Conservation (phyloP, 2,888 invertebrate species). For the Sminthurinus aureus region DNA sequence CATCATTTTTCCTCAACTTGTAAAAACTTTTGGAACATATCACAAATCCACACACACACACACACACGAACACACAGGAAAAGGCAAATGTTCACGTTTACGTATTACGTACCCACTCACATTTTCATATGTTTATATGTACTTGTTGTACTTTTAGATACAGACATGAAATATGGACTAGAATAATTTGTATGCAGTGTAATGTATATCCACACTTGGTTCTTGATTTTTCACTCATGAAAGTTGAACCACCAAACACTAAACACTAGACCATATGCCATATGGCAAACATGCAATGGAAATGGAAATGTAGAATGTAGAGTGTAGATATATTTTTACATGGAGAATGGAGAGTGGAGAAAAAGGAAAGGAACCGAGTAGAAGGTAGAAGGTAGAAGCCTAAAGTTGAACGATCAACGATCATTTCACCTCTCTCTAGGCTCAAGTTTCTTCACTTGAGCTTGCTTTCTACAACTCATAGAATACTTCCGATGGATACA, state of each 20-base stretch:
- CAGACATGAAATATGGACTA: neutral
- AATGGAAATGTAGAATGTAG: neutral
- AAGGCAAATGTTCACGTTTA: neutral
- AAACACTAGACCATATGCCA: too few relatives aligned
- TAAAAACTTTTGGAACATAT: neutral
- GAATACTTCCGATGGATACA: constrained; percentile 36
- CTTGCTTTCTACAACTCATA: constrained; percentile 2
- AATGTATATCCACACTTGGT: neutral
- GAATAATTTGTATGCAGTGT: neutral
- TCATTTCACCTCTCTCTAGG: constrained; percentile 3
- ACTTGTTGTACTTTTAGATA: neutral
- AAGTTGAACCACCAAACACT: neutral
- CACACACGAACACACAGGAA: neutral
- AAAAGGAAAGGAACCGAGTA: too few relatives aligned
- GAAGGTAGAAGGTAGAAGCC: constrained; percentile 6
- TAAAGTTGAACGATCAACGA: constrained; percentile 17
- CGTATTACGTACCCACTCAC: too few relatives aligned
- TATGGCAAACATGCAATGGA: constrained; percentile 36
- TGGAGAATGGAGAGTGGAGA: too few relatives aligned
- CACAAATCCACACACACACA: neutral
- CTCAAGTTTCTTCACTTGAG: constrained; percentile 24
- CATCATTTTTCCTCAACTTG: constrained; percentile 10
- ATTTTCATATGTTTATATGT: neutral
- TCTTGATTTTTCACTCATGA: neutral
- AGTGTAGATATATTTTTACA: neutral